Base-by-base conservation (phyloP, 2,888 invertebrate species). In the Podabrus alpinus region DNA sequence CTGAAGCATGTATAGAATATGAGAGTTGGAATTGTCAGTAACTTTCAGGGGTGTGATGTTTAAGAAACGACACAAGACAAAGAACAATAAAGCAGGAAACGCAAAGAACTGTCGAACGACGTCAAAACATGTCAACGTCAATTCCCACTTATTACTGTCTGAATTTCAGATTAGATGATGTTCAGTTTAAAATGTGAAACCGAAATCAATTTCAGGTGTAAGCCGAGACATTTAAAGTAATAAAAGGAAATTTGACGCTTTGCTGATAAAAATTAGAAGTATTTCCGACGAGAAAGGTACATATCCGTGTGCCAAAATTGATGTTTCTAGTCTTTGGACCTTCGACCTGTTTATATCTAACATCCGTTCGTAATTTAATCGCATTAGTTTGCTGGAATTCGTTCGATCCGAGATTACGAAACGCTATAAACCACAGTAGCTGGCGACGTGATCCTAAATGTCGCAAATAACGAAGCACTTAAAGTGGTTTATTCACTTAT, bases 201-300 rank as follows among this genome's bases (percentile, higher is more conserved):
- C 29, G 59, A 68, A 59, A 68, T n/a, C 29, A 71, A 73, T 66
- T 71, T 78, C 81, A 79, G 79, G 78, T 81, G 81, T 73, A 80
- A 80, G 72, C 60, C 68, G 74, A 79, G 74, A 76, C 76, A 69
- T 66, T 17, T 60, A 21, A 71, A 61, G 66, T 59, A 25, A 19
- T 72, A 69, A 77, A 68, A 71, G 69, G 78, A 79, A 83, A 83
- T 80, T 80, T 78, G 84, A 84, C 77, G 80, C 83, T 80, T 77
- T 81, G 82, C 81, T 82, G 81, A 81, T 81, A 78, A 76, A 82
- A 83, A 83, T 83, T 82, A 81, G 82, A 76, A 76, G 80, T 80
- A 83, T 84, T 83, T 83, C 83, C 81, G 78, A 79, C 71, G 76
- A 67, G 71, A 61, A 17, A 59, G 66, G 72, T 68, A 61, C 62